Conservation (phyloP, 2,888 invertebrate species). For the Penaeus monodon region DNA sequence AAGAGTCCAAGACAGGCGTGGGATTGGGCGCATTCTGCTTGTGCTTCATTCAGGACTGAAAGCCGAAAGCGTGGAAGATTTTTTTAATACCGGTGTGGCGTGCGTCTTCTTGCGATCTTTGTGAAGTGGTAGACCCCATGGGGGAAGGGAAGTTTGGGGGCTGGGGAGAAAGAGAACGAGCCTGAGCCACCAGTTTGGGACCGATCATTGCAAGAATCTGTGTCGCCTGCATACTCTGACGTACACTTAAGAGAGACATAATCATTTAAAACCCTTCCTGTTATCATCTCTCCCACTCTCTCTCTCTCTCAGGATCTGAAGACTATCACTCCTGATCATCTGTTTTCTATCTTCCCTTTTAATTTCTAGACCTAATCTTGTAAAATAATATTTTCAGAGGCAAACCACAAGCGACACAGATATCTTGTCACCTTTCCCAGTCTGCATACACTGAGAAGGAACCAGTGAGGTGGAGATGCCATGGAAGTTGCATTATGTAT, state of each 20-base stretch:
- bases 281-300: no score
- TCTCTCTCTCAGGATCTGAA: no score
- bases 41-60: constrained; percentile 75
- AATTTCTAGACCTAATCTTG: no score
- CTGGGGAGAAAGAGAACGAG: constrained; percentile 57
- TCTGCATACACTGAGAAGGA: constrained; percentile 36
- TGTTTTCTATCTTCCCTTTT: no score
- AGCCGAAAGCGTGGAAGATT: constrained; percentile 86
- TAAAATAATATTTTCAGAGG: no score
- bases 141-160: constrained; percentile 64
- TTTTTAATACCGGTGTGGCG: constrained; percentile 71
- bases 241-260: no score
- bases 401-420: constrained; percentile 23
- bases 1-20: constrained; percentile 44
- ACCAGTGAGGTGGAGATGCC: constrained; percentile 20
- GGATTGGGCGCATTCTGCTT: constrained; percentile 51
- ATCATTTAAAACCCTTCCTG: no score
- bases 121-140: constrained; percentile 60
- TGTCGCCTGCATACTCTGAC: constrained; percentile 20
- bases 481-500: not conserved
- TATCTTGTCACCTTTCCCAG: constrained; percentile 36
- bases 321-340: no score
- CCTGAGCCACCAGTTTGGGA: constrained; percentile 55
- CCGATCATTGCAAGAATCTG: constrained; percentile 28
- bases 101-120: constrained; percentile 62